phyloP scores from a whole-genome alignment of 2,888 invertebrate species.

The Ganaspis brasiliensis region DNA sequence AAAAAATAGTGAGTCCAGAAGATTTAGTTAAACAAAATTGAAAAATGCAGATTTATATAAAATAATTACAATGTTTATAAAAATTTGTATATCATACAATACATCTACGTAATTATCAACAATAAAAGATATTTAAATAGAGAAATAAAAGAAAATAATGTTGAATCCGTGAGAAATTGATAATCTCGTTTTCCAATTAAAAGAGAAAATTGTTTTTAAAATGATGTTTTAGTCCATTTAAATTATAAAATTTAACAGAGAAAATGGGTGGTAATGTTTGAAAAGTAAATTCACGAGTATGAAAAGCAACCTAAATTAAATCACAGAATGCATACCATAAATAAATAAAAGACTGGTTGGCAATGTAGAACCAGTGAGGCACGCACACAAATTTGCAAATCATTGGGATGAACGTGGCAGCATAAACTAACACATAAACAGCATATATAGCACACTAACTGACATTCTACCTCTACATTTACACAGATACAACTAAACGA shows the following conservation, averaged over 20 bases:
- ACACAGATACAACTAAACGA: constrained; percentile 47
- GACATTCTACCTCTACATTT: constrained; percentile 13
- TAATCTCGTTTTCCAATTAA: neutral
- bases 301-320: constrained; percentile 63
- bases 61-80: neutral
- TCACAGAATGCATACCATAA: constrained; percentile 69
- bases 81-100: too few relatives aligned
- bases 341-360: constrained; percentile 68
- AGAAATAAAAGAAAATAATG: too few relatives aligned
- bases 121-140: too few relatives aligned
- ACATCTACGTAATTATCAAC: too few relatives aligned
- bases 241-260: neutral
- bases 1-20: too few relatives aligned
- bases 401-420: neutral
- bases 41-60: neutral
- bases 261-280: neutral
- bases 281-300: constrained; percentile 14
- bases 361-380: constrained; percentile 44
- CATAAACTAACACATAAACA: constrained; percentile 1
- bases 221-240: neutral
- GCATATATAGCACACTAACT: neutral
- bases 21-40: too few relatives aligned
- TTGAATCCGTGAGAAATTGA: too few relatives aligned
- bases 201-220: neutral
- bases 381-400: constrained; percentile 30